Evolutionary conservation across 1,140 invertebrate species (phyloP).

Genomic region (Sesamia nonagrioides): DNA sequence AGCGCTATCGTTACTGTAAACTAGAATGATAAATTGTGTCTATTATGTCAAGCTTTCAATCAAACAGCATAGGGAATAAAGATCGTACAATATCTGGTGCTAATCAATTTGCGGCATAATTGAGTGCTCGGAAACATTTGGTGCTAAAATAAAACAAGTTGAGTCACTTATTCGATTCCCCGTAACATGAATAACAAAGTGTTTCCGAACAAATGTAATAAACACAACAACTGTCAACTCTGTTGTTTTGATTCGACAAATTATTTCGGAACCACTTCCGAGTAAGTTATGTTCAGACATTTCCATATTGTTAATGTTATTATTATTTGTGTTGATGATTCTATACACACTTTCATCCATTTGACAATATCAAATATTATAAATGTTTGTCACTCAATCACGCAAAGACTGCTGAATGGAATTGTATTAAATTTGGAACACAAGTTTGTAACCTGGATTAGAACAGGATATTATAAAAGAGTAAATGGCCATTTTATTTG

Average conservation of each 20-base stretch:
- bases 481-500: too few relatives aligned
- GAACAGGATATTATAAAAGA: too few relatives aligned
- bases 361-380: too few relatives aligned
- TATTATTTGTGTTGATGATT: neutral
- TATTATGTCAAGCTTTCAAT: neutral
- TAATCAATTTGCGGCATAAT: neutral
- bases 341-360: too few relatives aligned
- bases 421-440: too few relatives aligned
- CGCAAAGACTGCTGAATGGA: too few relatives aligned
- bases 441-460: too few relatives aligned
- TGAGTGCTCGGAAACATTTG: neutral
- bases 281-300: neutral
- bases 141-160: neutral
- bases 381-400: too few relatives aligned
- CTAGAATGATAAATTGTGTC: too few relatives aligned
- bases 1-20: too few relatives aligned
- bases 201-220: neutral
- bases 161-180: slow-evolving; percentile 10
- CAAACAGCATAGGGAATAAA: neutral
- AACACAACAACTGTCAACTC: neutral
- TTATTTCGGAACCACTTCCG: slow-evolving; percentile 1
- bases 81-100: neutral
- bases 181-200: neutral
- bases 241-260: neutral
- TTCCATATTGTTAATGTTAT: neutral